Evolutionary conservation across 2,888 invertebrate genomes (phyloP), one percentile per base, ranked within the genome.

Genomic region (Drosophila tripunctata): DNA sequence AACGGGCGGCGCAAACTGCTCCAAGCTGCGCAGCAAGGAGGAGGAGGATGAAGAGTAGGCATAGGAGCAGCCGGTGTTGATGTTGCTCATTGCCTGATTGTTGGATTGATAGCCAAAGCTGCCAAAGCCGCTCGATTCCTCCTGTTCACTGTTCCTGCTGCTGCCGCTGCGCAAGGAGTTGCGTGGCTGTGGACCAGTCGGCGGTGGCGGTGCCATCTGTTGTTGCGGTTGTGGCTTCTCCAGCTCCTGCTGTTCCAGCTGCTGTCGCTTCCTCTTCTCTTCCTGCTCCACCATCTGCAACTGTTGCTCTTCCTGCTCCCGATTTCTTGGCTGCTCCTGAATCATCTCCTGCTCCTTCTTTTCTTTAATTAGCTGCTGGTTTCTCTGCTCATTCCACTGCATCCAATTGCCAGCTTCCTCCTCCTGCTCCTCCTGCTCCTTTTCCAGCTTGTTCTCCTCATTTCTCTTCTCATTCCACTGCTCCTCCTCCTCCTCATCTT

Each of bases 1-100:
- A 0, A 83, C 58, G 6, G 76, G 73, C 0, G 90, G 90, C 41
- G 77, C 52, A 48, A 90, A 90, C 5, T 83, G 78, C n/a, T 58
- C 71, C 3, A 36, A n/a, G n/a, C n/a, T n/a, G n/a, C n/a, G 33
- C 0, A 52, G 66, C 7, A 70, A 55, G 0, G 75, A 68, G 3
- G 45, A 56, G 14, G 75, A n/a, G n/a, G n/a, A n/a, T n/a, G n/a
- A n/a, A n/a, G n/a, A n/a, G n/a, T n/a, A n/a, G n/a, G n/a, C n/a
- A n/a, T n/a, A n/a, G n/a, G n/a, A n/a, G n/a, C n/a, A n/a, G n/a
- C n/a, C n/a, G n/a, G n/a, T n/a, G n/a, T n/a, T n/a, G n/a, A n/a
- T 65, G 36, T 67, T 70, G 2, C 55, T 30, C 4, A 54, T n/a
- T n/a, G n/a, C 12, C 8, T 50, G 63, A n/a, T 51, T 22, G 3